Conservation (phyloP, 2,797 vertebrate genomes). For the Loriculus beryllinus region DNA sequence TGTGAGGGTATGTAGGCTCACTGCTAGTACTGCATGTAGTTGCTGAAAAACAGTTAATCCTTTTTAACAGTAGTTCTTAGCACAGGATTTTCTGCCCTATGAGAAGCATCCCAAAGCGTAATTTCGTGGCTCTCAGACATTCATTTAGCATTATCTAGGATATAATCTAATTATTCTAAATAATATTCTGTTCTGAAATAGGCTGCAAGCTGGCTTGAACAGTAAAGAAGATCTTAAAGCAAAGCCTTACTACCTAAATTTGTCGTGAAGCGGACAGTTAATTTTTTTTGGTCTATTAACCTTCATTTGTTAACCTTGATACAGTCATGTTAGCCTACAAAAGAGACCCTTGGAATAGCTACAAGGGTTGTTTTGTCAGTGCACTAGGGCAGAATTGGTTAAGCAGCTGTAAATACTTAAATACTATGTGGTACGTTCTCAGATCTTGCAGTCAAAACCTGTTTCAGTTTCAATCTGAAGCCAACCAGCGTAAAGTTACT, state of each 20-base stretch:
- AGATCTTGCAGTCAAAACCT: not conserved
- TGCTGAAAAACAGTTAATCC: not conserved
- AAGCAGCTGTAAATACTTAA: not conserved
- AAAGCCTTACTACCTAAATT: not conserved
- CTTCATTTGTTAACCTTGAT: not conserved
- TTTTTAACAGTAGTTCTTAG: not conserved
- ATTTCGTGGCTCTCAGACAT: not conserved
- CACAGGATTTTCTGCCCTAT: not conserved
- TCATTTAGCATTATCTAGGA: not conserved
- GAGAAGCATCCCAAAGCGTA: not conserved
- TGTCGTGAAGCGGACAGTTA: not conserved
- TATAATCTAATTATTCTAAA: not conserved
- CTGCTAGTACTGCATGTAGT: not conserved
- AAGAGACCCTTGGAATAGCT: not conserved
- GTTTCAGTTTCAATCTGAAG: not conserved
- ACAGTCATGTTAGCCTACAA: not conserved
- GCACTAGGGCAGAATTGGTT: not conserved
- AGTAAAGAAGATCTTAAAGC: not conserved
- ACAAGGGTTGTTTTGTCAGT: not conserved
- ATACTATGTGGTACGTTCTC: not conserved
- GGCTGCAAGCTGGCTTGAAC: not conserved
- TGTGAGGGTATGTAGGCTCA: accelerated
- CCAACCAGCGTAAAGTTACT: not conserved
- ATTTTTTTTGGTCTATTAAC: not conserved
- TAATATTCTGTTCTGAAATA: not conserved